These are phyloP conservation scores for Catagonus wagneri DNA, from an alignment of 2,113 vertebrate genomes.

Conservation along the genomic window DNA sequence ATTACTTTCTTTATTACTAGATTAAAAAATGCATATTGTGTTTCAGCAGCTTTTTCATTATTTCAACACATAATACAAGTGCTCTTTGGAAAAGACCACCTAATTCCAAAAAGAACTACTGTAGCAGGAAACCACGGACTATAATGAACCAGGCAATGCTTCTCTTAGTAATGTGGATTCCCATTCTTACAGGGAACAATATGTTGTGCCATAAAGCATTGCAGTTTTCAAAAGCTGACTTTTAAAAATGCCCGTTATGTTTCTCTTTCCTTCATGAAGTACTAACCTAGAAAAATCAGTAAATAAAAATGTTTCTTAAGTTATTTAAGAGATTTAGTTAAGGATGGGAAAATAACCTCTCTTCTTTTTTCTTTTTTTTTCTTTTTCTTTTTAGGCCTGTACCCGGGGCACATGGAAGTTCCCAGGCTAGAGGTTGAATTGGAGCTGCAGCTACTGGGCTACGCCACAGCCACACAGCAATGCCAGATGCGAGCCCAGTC, in stretches of 20 bases:
- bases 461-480: too few relatives aligned
- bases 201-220: constrained; percentile 33
- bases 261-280: not conserved
- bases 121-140: constrained; percentile 53
- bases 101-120: constrained; percentile 63
- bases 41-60: constrained; percentile 80
- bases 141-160: not conserved
- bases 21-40: constrained; percentile 86
- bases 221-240: constrained; percentile 27
- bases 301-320: constrained; percentile 20
- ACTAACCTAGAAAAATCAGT: constrained; percentile 29
- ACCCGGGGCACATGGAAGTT: too few relatives aligned
- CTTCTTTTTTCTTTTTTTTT: too few relatives aligned
- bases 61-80: constrained; percentile 75
- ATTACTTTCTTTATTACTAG: constrained; percentile 90
- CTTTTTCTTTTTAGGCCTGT: too few relatives aligned
- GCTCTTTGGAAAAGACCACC: constrained; percentile 73
- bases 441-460: too few relatives aligned
- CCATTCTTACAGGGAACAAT: constrained; percentile 3
- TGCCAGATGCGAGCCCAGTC: too few relatives aligned
- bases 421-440: too few relatives aligned
- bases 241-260: not conserved
- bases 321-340: not conserved
- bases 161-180: constrained; percentile 25
- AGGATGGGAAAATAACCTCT: not conserved